Evolutionary conservation across 2,113 vertebrate species (phyloP).

Genomic region (Salvelinus fontinalis): DNA sequence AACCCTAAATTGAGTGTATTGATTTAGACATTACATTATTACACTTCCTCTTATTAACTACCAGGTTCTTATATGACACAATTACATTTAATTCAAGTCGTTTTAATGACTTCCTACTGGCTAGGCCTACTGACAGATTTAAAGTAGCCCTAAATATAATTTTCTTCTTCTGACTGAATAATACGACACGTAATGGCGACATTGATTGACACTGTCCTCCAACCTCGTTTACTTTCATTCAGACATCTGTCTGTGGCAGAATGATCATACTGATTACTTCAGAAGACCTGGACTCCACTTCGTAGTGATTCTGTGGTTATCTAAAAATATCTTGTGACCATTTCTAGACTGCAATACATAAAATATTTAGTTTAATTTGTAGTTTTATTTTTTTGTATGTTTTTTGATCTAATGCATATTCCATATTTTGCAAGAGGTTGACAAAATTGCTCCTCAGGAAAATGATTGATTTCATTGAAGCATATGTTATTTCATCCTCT

Average conservation of each 20-base stretch:
- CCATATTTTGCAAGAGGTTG: conserved; percentile 27
- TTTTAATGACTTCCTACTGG: no score
- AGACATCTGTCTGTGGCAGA: conserved; percentile 43
- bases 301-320: conserved; percentile 56
- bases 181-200: not conserved
- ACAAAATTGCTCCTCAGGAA: conserved; percentile 15
- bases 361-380: conserved; percentile 34
- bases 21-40: not conserved
- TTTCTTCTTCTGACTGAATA: not conserved
- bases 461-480: conserved; percentile 13
- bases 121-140: not conserved
- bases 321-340: conserved; percentile 54
- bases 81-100: no score
- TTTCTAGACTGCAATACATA: conserved; percentile 44
- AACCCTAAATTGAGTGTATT: not conserved
- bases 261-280: conserved; percentile 51
- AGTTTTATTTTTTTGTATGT: not conserved
- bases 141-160: not conserved
- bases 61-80: no score
- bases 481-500: not conserved
- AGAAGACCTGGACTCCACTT: conserved; percentile 59
- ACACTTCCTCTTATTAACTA: no score
- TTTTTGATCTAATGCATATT: conserved; percentile 1
- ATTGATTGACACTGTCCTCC: not conserved
- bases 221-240: not conserved